Base-by-base conservation (phyloP, 2,888 invertebrate species). In the Allophyes oxyacanthae region DNA sequence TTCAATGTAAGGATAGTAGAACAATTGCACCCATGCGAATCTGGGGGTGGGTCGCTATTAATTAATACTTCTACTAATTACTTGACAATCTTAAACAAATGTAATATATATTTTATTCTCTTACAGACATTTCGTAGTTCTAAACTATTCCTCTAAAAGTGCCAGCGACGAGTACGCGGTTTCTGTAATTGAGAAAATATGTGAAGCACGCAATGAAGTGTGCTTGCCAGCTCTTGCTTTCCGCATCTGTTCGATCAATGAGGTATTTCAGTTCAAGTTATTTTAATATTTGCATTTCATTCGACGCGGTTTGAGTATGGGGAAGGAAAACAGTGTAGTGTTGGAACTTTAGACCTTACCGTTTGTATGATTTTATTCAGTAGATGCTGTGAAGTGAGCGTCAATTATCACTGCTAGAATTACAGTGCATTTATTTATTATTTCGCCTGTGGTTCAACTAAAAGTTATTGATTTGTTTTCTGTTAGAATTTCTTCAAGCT, bases 161-260 rank as follows among this genome's bases (percentile, higher is more conserved):
- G 63, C 67, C 3, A 62, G 65, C 11, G 79, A 82, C 32, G 82
- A 82, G 50, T 86, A 82, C 44, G 57, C 75, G 1, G 64, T 64
- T 8, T 79, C 85, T 1, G 78, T 77, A 7, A 64, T 56, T 26
- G 79, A 84, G 33, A 79, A 72, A 43, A 82, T 87, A 51, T 87
- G 85, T 53, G 68, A 77, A 49, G 67, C 77, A 1, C 74, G 86
- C n/a, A 78, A 71, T 20, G 78, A 84, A 11, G 69, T 78, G n/a
- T 69, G 79, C 9, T 64, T 86, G 10, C 85, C 85, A 2, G 82
- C 79, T 8, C 61, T 87, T 62, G 30, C 45, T 6, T 72, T 80
- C 48, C 78, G 64, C 28, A 36, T 73, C 26, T 63, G 60, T 15
- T 53, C 44, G 8, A 42, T 84, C 10, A 74, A 75, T 53, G 79